Evolutionary conservation across 2,113 vertebrate genomes (phyloP), one percentile per base, ranked within the genome.

Genomic region (Saimiri boliviensis): DNA sequence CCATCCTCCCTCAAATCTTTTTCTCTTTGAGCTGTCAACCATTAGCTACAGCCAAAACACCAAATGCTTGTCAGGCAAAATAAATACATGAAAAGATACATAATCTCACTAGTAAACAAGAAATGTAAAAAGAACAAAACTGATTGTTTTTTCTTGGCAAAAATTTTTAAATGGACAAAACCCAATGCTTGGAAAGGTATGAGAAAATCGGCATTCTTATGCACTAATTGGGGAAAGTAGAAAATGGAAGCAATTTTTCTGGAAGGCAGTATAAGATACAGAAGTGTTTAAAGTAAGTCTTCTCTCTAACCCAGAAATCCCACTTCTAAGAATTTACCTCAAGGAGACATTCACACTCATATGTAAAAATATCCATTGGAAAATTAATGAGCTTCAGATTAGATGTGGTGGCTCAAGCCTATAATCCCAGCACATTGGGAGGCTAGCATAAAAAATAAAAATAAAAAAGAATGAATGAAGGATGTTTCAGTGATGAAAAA

Each of bases 1-100:
- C 99, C 99, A 99, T 99, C 58, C 92, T 99, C 85, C 97, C 91
- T 97, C 90, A 81, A 6, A 30, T 68, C 74, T 83, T 79, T 97
- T 77, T 89, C 85, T 95, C 68, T 45, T n/a, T 92, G 80, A 92
- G 86, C 0, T 1, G 52, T 90, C 40, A 60, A 96, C 89, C 49
- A 92, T 92, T 92, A 97, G 20, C 95, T 97, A 85, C 0, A 94
- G 0, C 79, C 27, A 96, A 92, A 84, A 95, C 1, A 88, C 6
- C 8, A 35, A 91, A 91, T 47, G 74, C 3, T 0, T 76, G 60
- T 95, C 47, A 96, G 7, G 35, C 14, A 8, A 74, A 89, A 89
- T 56, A 94, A 94, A 95, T 4, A 89, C 4, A 80, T 35, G 3
- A 89, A 96, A 95, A 95, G 40, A 86, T 27, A 4, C 91, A 20